A percentile compares a stretch with the other conserved stretches of the same genome.
Evolutionary conservation across 2,113 vertebrate genomes (phyloP).

Genomic region (Heloderma charlesbogerti): DNA sequence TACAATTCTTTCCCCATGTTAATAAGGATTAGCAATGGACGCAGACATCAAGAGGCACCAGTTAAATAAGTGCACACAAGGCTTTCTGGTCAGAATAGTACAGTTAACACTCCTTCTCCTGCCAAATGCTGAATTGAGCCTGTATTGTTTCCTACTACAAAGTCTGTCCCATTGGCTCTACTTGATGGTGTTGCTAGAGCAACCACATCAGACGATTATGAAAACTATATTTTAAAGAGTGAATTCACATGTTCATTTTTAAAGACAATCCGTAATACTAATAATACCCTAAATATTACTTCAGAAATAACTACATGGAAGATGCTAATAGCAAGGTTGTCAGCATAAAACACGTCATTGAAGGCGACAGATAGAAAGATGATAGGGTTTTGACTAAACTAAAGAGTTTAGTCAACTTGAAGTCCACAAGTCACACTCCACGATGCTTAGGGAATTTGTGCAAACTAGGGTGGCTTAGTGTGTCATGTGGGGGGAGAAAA

Average conservation of each 20-base stretch:
- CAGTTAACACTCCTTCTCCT: not conserved
- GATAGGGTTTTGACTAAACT: too few relatives aligned
- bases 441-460: too few relatives aligned
- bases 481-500: too few relatives aligned
- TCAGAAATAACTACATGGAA: conserved; percentile 20
- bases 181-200: not conserved
- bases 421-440: not conserved
- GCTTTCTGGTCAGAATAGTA: not conserved
- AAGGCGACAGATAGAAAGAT: conserved; percentile 26
- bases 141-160: not conserved
- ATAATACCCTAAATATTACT: not conserved
- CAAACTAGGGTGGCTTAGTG: too few relatives aligned
- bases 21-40: not conserved
- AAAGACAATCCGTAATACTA: conserved; percentile 10
- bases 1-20: not conserved
- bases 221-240: not conserved
- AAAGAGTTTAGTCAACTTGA: conserved; percentile 12
- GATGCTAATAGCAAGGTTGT: conserved; percentile 3
- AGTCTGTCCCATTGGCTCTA: not conserved
- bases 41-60: not conserved
- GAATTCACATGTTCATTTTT: not conserved
- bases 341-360: conserved; percentile 7
- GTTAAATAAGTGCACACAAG: not conserved
- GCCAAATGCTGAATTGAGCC: not conserved
- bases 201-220: not conserved